Evolutionary conservation across 2,888 invertebrate species (phyloP).

Genomic region (Tetragonula carbonaria): DNA sequence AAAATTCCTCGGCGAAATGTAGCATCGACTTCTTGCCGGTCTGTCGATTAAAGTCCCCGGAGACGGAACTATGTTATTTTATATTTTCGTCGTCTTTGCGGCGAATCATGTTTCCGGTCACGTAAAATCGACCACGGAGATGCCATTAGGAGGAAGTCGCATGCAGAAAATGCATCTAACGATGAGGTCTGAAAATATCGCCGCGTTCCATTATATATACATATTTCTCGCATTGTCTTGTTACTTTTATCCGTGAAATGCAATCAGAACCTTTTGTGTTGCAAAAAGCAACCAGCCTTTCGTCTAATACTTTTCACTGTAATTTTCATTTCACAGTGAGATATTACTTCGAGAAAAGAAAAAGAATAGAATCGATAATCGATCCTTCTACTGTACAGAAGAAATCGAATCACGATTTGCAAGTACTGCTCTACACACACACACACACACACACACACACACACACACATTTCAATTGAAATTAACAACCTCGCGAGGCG

Average conservation of each 20-base stretch:
- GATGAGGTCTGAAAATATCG: slow-evolving; percentile 39
- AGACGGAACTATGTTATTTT: slow-evolving; percentile 4
- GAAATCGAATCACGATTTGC: no score
- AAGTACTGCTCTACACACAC: no score
- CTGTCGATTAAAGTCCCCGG: slow-evolving; percentile 1
- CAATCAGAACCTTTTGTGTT: no score
- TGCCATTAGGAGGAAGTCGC: slow-evolving; percentile 39
- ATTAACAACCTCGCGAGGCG: no score
- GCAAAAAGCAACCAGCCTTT: no score
- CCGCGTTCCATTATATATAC: slow-evolving; percentile 10
- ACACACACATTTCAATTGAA: no score
- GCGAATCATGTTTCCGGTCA: slow-evolving; percentile 47
- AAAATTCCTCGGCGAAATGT: not conserved
- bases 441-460: no score
- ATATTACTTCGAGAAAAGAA: no score
- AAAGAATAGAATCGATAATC: no score
- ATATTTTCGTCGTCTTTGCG: slow-evolving; percentile 11
- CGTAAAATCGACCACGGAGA: slow-evolving; percentile 42
- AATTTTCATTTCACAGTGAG: no score
- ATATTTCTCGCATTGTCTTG: slow-evolving; percentile 6
- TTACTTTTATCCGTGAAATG: not conserved
- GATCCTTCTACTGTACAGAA: no score
- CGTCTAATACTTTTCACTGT: no score
- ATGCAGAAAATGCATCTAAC: slow-evolving; percentile 25
- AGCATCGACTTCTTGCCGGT: not conserved